Conservation (phyloP, 2,113 vertebrate genomes). For the Actenoides lindsayi region DNA sequence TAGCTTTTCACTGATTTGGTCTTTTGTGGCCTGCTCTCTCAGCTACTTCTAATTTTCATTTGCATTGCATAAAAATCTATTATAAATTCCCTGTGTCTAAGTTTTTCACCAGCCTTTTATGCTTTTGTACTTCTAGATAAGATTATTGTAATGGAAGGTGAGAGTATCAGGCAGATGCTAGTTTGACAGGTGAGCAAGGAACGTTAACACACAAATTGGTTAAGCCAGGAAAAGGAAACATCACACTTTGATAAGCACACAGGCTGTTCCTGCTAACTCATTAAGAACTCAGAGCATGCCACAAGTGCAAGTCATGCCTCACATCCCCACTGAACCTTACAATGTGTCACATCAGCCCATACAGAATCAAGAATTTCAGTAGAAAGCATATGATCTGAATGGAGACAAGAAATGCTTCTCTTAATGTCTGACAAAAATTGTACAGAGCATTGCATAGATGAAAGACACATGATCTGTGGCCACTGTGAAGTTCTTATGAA, state of each 20-base stretch:
- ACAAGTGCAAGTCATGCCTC: background rate
- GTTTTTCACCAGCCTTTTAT: background rate
- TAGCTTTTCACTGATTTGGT: background rate
- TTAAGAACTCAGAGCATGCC: background rate
- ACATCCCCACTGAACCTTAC: background rate
- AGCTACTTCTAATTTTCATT: background rate
- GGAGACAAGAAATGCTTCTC: background rate
- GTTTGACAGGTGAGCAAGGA: background rate
- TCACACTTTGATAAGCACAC: background rate
- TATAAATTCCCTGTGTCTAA: background rate
- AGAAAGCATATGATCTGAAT: background rate
- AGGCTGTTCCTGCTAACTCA: background rate
- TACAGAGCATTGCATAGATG: background rate
- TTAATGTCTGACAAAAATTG: constrained; percentile 18
- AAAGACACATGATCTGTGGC: constrained; percentile 1
- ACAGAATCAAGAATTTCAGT: background rate
- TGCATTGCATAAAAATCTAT: background rate
- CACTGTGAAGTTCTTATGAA: constrained; percentile 42
- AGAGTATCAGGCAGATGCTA: background rate
- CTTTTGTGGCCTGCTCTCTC: background rate
- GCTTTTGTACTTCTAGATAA: background rate
- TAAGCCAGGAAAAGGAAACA: background rate
- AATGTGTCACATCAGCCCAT: background rate
- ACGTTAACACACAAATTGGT: constrained; percentile 4
- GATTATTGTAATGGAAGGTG: background rate